A percentile compares a stretch with the other conserved stretches of the same genome.
phyloP scores from a whole-genome alignment of 1,140 invertebrate species.

The Eriosoma lanigerum region DNA sequence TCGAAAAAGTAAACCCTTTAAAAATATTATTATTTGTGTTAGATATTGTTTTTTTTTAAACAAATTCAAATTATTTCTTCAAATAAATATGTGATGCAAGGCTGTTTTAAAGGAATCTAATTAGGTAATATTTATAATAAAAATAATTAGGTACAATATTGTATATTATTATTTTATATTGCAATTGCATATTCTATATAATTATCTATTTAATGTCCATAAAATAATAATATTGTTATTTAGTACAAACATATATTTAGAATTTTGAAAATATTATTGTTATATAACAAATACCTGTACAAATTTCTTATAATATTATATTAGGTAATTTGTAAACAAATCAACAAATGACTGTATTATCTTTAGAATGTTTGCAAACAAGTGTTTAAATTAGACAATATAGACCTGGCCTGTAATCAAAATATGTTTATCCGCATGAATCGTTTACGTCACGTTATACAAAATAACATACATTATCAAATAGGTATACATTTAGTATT shows the following conservation, averaged over 20 bases:
- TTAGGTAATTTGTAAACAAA: neutral
- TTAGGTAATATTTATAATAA: too few species aligned
- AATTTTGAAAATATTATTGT: neutral
- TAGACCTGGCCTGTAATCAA: conserved; percentile 7
- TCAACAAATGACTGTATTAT: neutral
- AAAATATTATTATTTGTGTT: neutral
- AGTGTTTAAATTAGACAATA: too few species aligned
- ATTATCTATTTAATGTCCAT: too few species aligned
- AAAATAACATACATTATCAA: conserved; percentile 19
- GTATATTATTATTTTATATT: too few species aligned
- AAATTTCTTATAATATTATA: neutral
- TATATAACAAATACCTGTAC: neutral
- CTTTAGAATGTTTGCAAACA: neutral
- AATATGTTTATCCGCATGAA: neutral
- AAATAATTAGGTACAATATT: too few species aligned
- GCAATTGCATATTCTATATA: too few species aligned
- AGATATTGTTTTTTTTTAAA: neutral
- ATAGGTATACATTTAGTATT: too few species aligned
- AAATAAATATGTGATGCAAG: too few species aligned
- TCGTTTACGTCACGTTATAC: neutral
- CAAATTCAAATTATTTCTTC: conserved; percentile 5
- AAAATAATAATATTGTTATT: too few species aligned
- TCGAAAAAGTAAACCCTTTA: neutral
- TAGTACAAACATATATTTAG: neutral
- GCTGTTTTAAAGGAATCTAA: neutral